Evolutionary conservation across 1,140 invertebrate species (phyloP), one percentile per base, ranked within the genome.

Genomic region (Leptinotarsa undecemlineata): DNA sequence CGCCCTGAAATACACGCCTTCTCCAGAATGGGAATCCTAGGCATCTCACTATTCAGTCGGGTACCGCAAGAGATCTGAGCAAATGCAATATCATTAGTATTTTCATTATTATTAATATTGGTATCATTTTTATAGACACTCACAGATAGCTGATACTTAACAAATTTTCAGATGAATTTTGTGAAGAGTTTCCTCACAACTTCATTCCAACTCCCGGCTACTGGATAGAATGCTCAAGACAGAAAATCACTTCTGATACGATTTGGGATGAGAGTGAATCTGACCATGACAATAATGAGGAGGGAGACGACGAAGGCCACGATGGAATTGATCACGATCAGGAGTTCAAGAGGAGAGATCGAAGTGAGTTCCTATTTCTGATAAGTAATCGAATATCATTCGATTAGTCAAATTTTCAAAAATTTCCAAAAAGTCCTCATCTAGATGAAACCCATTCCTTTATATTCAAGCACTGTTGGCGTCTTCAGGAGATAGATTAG

Each of bases 211-310:
- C 95, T 0, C 94, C 95, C 0, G 95, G 95, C 42, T 97, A 98
- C 86, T 98, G 96, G 96, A 95, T 97, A 81, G 96, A 98, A 85
- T 98, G 96, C 84, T 96, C 94, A 1, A 88, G 94, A 42, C 94
- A 95, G 84, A 95, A 95, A 86, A 95, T 95, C 73, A 89, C 91
- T 11, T 89, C 92, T 1, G 92, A 94, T 82, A 93, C 92, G 21
- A 93, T 95, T 71, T 95, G 93, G 93, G 94, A 95, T 81, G 94
- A 95, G 81, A 93, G 91, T 20, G 94, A 95, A 80, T 94, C 93
- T 5, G 94, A 94, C 80, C 91, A 92, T 69, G 93, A 94, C 82
- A 85, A 92, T 69, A 75, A 81, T 48, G 87, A 90, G 79, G 82
- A 81, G 17, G 80, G 81, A 48, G 70, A 81, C 19, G 75, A 76